Evolutionary conservation across 64 coral and sea anemone species (phyloP).

Genomic region (Actinia tenebrosa): DNA sequence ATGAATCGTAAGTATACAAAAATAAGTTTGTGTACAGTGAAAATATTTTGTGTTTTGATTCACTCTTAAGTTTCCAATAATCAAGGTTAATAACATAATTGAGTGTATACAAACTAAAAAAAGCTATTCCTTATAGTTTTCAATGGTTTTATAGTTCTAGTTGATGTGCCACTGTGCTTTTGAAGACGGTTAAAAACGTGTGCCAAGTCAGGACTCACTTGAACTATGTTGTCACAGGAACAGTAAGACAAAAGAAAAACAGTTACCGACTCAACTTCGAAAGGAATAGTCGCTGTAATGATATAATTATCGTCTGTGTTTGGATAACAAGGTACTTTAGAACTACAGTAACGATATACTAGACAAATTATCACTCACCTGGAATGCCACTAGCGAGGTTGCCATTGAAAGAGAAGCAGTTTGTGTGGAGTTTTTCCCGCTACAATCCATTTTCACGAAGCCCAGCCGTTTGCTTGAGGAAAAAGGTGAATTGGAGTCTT

Average conservation of each 20-base stretch:
- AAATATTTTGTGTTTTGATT: neutral
- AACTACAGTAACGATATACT: neutral
- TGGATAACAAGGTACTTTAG: neutral
- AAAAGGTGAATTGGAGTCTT: neutral
- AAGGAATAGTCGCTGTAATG: neutral
- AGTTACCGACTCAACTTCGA: neutral
- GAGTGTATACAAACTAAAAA: neutral
- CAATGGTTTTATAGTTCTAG: neutral
- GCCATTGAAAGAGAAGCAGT: neutral
- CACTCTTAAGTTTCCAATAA: neutral
- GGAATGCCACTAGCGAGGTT: neutral
- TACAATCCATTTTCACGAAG: constrained; percentile 5
- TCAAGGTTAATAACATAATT: neutral
- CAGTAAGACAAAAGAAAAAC: neutral
- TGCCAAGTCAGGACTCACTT: neutral
- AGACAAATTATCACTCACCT: neutral
- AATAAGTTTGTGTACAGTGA: neutral
- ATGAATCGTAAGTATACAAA: neutral
- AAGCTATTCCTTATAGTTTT: neutral
- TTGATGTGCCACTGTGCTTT: neutral
- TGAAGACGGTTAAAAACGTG: neutral
- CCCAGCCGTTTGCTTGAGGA: neutral
- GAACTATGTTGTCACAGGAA: neutral
- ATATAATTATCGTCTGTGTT: constrained; percentile 1
- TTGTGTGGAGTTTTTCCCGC: neutral